Base-by-base conservation (phyloP, 2,113 vertebrate genomes). In the Struthidea cinerea region DNA sequence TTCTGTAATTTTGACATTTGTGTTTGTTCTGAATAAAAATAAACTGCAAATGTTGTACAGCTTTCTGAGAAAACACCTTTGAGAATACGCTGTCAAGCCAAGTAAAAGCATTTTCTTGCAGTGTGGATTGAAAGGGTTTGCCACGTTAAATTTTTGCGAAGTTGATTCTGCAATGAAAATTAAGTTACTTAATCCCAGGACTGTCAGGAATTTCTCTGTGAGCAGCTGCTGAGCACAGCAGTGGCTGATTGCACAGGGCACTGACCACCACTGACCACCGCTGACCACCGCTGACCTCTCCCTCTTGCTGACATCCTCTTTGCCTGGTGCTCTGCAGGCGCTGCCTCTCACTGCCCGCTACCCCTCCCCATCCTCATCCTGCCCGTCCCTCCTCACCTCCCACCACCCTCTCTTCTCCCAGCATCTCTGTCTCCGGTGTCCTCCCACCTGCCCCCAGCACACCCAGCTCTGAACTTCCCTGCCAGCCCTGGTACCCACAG, bases 191-290 rank as follows among this genome's bases (percentile, higher is more conserved):
- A 55, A 64, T 13, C 9, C 17, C 11, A 24, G 60, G 41, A 21
- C 37, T 5, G 30, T 30, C 63, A 69, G 75, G 53, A 93, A 59
- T 41, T 32, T 23, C n/a, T 37, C 67, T 22, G 6, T 6, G 41
- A 50, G 70, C 39, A 9, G 2, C 1, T 16, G 44, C 65, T 19
- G 50, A n/a, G 78, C 0, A 0, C 50, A 56, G 69, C 2, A 0
- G 44, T 1, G 3, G 41, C 33, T 1, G 17, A 6, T 27, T 39
- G 2, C 0, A 0, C 21, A 5, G 37, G 6, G n/a, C 30, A 6
- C 4, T 60, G 74, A 14, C 23, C 42, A 5, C 15, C 3, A 0
- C 57, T 67, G 57, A 15, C 26, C 39, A 6, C 8, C 3, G 0
- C 44, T 42, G 53, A n/a, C 81, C 21, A 28, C 2, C 2, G 0